These are phyloP conservation scores for Uloborus plumipes DNA, from an alignment of 2,888 invertebrate species.

Conservation along the genomic window DNA sequence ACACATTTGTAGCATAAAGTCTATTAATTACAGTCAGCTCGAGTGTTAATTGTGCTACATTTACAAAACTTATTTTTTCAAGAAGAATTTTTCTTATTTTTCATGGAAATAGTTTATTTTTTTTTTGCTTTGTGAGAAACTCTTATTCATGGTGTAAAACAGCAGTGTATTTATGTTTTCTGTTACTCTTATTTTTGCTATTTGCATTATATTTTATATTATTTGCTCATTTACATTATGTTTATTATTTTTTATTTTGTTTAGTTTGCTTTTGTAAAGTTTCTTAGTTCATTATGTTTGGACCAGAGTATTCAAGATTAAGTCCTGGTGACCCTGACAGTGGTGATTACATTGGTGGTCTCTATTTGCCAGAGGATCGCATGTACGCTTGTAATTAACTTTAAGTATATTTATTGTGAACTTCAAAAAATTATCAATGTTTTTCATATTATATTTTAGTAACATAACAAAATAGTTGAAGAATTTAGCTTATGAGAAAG, in stretches of 20 bases:
- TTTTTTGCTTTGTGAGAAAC: too few relatives aligned
- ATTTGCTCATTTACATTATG: slow-evolving; percentile 14
- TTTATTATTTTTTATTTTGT: slow-evolving; percentile 27
- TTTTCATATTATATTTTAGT: slow-evolving; percentile 1
- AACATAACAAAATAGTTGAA: too few relatives aligned
- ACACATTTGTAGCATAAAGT: too few relatives aligned
- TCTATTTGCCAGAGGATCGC: slow-evolving; percentile 51
- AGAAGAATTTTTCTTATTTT: too few relatives aligned
- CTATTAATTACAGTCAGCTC: too few relatives aligned
- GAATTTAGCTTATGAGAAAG: too few relatives aligned
- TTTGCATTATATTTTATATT: slow-evolving; percentile 14
- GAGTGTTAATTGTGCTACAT: too few relatives aligned
- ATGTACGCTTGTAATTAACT: slow-evolving; percentile 37
- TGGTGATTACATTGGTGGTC: background rate
- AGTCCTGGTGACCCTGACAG: slow-evolving; percentile 32
- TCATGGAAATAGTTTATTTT: too few relatives aligned
- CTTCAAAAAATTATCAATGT: background rate
- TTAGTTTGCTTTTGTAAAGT: slow-evolving; percentile 30
- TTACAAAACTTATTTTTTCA: too few relatives aligned
- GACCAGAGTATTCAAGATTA: slow-evolving; percentile 42
- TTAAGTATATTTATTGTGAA: background rate
- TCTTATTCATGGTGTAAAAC: background rate
- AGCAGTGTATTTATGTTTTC: slow-evolving; percentile 5
- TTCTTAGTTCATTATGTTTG: slow-evolving; percentile 31
- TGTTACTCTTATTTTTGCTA: background rate